Percentiles rank a stretch among this genome's conserved stretches.
Conservation (phyloP, 2,113 vertebrate genomes). For the Pseudorectes ferrugineus region DNA sequence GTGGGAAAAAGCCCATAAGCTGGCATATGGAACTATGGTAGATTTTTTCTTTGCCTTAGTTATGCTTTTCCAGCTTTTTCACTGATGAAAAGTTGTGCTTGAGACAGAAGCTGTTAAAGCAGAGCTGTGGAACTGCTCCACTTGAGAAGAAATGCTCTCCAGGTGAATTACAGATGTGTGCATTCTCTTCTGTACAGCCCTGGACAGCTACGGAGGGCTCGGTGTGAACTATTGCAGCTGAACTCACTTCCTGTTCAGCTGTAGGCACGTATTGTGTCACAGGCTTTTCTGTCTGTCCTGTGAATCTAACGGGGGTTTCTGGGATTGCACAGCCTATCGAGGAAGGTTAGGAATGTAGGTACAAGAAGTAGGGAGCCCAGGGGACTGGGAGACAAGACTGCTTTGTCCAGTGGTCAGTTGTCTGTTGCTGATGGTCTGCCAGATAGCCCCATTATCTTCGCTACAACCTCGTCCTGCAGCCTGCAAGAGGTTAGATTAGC, state of each 20-base stretch:
- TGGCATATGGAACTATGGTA: neutral
- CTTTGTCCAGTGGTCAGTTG: neutral
- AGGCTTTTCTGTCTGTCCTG: neutral
- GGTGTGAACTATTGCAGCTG: neutral
- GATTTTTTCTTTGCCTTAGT: neutral
- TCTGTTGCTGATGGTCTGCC: neutral
- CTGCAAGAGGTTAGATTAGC: neutral
- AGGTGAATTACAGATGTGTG: neutral
- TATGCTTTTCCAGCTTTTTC: neutral
- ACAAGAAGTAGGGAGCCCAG: neutral
- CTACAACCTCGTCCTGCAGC: neutral
- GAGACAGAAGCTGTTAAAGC: neutral
- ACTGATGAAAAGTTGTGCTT: neutral
- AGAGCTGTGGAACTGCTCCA: neutral
- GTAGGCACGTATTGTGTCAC: neutral
- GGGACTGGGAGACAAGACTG: neutral
- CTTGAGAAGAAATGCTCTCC: neutral
- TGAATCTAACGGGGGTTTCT: neutral
- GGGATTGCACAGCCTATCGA: neutral
- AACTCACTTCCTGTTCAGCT: slow-evolving; percentile 14
- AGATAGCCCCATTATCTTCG: neutral
- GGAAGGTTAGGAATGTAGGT: neutral
- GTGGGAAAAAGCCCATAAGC: neutral
- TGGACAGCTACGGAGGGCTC: neutral
- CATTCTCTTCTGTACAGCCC: neutral